A percentile compares a stretch with the other conserved stretches of the same genome.
phyloP scores from a whole-genome alignment of 2,113 vertebrate species.

The Miniopterus natalensis region DNA sequence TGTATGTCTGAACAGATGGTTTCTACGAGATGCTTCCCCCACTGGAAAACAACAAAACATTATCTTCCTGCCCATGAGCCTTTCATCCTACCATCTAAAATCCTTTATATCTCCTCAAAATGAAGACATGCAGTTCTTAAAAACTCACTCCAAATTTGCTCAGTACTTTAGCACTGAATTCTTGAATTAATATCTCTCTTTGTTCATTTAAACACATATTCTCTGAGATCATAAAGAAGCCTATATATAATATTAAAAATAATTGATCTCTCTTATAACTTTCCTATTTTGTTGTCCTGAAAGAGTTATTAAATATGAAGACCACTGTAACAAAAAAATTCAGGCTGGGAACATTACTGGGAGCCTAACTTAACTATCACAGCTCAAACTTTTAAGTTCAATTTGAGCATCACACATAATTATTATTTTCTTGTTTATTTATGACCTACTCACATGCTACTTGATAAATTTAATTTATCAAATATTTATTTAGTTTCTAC shows the following conservation, averaged over 20 bases:
- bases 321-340: not conserved
- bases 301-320: not conserved
- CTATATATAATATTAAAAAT: not conserved
- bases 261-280: not conserved
- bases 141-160: not conserved
- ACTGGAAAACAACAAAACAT: not conserved
- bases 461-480: constrained; percentile 10
- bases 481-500: not conserved
- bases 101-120: not conserved
- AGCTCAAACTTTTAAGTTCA: not conserved
- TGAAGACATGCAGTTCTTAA: not conserved
- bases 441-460: not conserved
- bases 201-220: not conserved
- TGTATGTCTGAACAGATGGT: not conserved
- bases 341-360: not conserved
- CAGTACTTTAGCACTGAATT: not conserved
- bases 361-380: not conserved
- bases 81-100: constrained; percentile 30
- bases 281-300: not conserved
- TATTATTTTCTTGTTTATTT: not conserved
- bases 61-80: not conserved
- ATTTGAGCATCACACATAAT: not conserved
- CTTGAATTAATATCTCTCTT: not conserved
- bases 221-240: not conserved
- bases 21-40: not conserved